These are phyloP conservation scores for Oncorhynchus mykiss DNA, from an alignment of 2,113 vertebrate species.

Conservation along the genomic window DNA sequence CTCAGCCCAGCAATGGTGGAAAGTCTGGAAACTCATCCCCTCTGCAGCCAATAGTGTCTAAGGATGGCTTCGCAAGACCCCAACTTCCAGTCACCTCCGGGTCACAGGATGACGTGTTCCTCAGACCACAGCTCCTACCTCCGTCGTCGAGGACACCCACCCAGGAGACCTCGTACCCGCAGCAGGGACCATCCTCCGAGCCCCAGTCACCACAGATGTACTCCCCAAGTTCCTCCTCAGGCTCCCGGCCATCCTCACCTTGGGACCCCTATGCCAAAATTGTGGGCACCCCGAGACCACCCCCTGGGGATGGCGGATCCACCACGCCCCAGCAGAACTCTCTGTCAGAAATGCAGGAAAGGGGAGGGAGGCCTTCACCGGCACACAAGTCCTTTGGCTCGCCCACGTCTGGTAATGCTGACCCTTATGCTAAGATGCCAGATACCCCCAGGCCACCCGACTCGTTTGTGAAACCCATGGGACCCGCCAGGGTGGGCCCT, in stretches of 20 bases:
- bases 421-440: conserved; percentile 83
- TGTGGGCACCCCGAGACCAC: conserved; percentile 86
- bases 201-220: conserved; percentile 83
- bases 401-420: conserved; percentile 67
- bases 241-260: conserved; percentile 85
- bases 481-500: conserved; percentile 63
- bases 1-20: conserved; percentile 74
- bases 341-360: conserved; percentile 40
- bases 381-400: conserved; percentile 80
- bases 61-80: conserved; percentile 77
- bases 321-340: conserved; percentile 51
- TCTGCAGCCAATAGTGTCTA: conserved; percentile 73
- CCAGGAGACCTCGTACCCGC: conserved; percentile 67
- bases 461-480: conserved; percentile 75
- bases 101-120: conserved; percentile 83
- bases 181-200: conserved; percentile 73
- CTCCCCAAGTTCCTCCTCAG: conserved; percentile 78
- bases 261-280: conserved; percentile 90
- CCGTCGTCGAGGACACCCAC: conserved; percentile 69
- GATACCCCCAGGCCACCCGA: conserved; percentile 81
- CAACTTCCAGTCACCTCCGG: conserved; percentile 61
- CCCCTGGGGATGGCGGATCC: conserved; percentile 71
- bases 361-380: conserved; percentile 71
- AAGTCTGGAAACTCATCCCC: conserved; percentile 76
- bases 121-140: conserved; percentile 87